phyloP scores from a whole-genome alignment of 1,140 invertebrate genomes.

The Penaeus indicus region DNA sequence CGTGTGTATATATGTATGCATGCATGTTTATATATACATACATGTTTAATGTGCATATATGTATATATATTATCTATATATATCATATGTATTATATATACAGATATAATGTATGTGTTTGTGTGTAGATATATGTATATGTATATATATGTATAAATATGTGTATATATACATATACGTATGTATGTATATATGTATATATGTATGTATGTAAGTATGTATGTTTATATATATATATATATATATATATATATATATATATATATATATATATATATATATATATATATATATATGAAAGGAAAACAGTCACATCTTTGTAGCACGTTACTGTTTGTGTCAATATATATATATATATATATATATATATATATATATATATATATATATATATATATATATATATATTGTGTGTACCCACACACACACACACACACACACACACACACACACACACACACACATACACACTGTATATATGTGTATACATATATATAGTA shows the following conservation, averaged over 20 bases:
- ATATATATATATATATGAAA: too few species aligned
- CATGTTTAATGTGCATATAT: background rate
- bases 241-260: background rate
- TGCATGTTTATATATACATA: background rate
- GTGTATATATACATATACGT: background rate
- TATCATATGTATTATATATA: background rate
- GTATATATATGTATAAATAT: conserved; percentile 2
- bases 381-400: too few species aligned
- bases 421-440: too few species aligned
- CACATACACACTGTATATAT: too few species aligned
- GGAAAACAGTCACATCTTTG: too few species aligned
- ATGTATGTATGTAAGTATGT: background rate
- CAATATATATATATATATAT: too few species aligned
- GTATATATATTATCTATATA: conserved; percentile 6
- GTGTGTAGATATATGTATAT: background rate
- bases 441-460: too few species aligned
- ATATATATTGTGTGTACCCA: too few species aligned
- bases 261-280: too few species aligned
- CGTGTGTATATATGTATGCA: background rate
- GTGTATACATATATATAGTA: too few species aligned
- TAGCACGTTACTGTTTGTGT: too few species aligned
- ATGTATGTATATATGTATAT: background rate
- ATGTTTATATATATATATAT: background rate
- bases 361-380: too few species aligned
- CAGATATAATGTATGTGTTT: background rate